Evolutionary conservation across 2,888 invertebrate species (phyloP).

Genomic region (Labia minor): DNA sequence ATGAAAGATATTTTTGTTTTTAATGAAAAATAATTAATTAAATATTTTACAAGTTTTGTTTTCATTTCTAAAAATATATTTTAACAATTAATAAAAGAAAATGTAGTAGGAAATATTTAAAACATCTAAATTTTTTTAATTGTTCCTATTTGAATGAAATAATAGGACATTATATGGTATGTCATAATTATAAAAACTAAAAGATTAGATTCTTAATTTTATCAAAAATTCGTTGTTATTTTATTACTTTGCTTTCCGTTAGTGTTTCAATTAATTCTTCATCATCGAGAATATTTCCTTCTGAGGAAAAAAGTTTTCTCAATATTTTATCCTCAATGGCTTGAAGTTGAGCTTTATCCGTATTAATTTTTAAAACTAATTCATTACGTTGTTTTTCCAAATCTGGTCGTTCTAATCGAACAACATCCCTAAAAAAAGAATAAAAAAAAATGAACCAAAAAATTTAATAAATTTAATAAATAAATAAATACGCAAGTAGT

Average conservation of each 20-base stretch:
- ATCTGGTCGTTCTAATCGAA: constrained; percentile 81
- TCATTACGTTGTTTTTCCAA: constrained; percentile 72
- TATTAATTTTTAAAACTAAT: constrained; percentile 71
- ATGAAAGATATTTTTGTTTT: too few species aligned
- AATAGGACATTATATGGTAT: too few species aligned
- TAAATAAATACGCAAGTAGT: constrained; percentile 63
- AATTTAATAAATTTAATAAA: constrained; percentile 36
- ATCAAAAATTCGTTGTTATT: too few species aligned
- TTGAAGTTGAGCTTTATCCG: constrained; percentile 72
- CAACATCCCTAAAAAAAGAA: constrained; percentile 54
- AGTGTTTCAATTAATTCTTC: constrained; percentile 84
- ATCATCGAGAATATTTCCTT: constrained; percentile 87
- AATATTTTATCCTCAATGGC: constrained; percentile 85
- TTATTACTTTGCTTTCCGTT: constrained; percentile 68
- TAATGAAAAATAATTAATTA: too few species aligned
- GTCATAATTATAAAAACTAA: too few species aligned
- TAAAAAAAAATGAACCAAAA: not conserved
- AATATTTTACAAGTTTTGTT: too few species aligned
- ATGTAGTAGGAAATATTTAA: too few species aligned
- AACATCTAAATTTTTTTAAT: too few species aligned
- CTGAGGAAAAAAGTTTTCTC: constrained; percentile 64
- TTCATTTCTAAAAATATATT: too few species aligned
- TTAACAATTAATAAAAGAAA: too few species aligned
- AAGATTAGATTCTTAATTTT: too few species aligned
- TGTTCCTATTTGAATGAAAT: too few species aligned